Evolutionary conservation across 2,113 vertebrate genomes (phyloP).

Genomic region (Pedionomus torquatus): DNA sequence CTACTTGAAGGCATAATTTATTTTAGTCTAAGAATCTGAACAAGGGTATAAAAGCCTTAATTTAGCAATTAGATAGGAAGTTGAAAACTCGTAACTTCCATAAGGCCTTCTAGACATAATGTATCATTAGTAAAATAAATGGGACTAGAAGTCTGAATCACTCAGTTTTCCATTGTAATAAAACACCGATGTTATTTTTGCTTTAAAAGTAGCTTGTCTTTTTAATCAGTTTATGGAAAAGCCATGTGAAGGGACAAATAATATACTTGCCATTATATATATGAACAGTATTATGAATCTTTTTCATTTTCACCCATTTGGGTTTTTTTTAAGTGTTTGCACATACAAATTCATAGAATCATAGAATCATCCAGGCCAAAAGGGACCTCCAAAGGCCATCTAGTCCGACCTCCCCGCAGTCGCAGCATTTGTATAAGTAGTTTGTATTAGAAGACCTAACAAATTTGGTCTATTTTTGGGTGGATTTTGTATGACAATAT

Average conservation of each 20-base stretch:
- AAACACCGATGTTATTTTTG: not conserved
- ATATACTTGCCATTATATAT: not conserved
- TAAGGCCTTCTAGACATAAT: not conserved
- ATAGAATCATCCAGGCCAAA: no score
- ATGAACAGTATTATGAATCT: not conserved
- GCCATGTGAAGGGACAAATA: not conserved
- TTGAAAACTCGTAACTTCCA: not conserved
- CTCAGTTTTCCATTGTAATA: not conserved
- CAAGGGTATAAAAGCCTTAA: not conserved
- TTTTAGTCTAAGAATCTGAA: not conserved
- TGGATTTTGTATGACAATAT: not conserved
- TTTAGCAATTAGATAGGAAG: not conserved
- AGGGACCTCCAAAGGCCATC: no score
- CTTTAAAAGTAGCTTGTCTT: not conserved
- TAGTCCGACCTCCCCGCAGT: no score
- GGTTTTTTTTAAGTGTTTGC: not conserved
- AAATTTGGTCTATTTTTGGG: not conserved
- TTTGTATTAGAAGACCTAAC: not conserved
- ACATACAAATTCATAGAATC: not conserved
- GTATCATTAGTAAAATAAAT: not conserved
- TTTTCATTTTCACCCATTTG: not conserved
- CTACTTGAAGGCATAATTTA: not conserved
- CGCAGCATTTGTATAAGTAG: not conserved
- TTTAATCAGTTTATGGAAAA: not conserved
- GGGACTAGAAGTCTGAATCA: not conserved